Percentiles rank a stretch among this genome's conserved stretches.
Conservation (phyloP, 2,113 vertebrate species). For the Protobothrops mucrosquamatus region DNA sequence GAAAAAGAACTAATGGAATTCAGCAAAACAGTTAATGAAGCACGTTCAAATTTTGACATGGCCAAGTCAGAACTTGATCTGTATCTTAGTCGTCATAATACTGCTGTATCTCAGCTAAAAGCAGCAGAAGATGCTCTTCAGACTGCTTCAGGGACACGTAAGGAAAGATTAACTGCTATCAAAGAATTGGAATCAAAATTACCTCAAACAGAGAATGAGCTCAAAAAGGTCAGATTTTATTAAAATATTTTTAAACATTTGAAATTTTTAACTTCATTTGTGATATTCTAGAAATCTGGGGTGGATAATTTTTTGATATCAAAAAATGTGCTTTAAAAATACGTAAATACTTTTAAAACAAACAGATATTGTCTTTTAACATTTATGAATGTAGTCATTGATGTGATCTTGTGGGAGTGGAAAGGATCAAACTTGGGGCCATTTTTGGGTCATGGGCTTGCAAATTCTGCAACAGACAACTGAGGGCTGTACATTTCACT, state of each 20-base stretch:
- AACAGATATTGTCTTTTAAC: not conserved
- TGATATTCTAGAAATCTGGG: not conserved
- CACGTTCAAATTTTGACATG: slow-evolving; percentile 85
- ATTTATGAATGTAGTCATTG: not conserved
- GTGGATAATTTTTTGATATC: not conserved
- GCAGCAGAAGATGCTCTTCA: slow-evolving; percentile 78
- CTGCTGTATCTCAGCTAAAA: slow-evolving; percentile 80
- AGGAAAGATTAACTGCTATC: slow-evolving; percentile 81
- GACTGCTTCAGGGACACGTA: slow-evolving; percentile 76
- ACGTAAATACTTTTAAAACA: not conserved
- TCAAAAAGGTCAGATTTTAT: slow-evolving; percentile 78
- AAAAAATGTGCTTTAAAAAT: not conserved
- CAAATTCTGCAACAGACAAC: not conserved
- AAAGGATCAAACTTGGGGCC: not conserved
- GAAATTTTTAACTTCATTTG: not conserved
- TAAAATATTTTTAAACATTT: not conserved
- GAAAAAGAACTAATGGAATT: slow-evolving; percentile 91
- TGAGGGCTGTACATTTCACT: not conserved
- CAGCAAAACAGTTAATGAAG: slow-evolving; percentile 86
- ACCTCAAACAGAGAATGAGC: slow-evolving; percentile 76
- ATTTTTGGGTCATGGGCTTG: no score
- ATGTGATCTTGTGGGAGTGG: not conserved
- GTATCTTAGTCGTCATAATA: slow-evolving; percentile 86
- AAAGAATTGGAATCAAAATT: slow-evolving; percentile 76
- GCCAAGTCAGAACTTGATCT: slow-evolving; percentile 91